Base-by-base conservation (phyloP, 2,113 vertebrate genomes). In the Thamnaconus septentrionalis region DNA sequence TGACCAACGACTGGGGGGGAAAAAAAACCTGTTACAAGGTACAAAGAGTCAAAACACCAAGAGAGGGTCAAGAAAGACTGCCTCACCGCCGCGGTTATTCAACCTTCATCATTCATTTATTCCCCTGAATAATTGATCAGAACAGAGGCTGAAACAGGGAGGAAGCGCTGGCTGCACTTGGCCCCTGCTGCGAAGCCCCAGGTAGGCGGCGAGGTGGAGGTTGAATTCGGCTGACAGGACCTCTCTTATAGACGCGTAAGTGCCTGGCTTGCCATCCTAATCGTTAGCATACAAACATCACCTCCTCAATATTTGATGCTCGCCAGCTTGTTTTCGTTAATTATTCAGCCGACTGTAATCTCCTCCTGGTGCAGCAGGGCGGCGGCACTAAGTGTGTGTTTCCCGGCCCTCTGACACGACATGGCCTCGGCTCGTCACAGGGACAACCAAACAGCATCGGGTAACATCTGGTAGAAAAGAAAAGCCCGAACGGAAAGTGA, bases 281-380 rank as follows among this genome's bases (percentile, higher is more conserved):
- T 88, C 67, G 83, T 87, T 73, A 80, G 83, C 85, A 84, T 88
- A 85, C 85, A 91, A 88, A 90, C 88, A 89, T 89, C 73, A 81
- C 80, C 85, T 82, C 76, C 76, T 90, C 76, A 91, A 91, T 91
- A 90, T 91, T 90, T 91, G 72, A 91, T 91, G 84, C 70, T 83
- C 82, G 83, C 80, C 85, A 85, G 86, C 89, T 90, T 92, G 89
- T 91, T 91, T 90, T 88, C 78, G 81, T 91, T 86, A 91, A 92
- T 92, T 90, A 91, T 90, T 91, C 80, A 91, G 79, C 54, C 70
- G 18, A 70, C 80, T 88, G 86, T 87, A 88, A 89, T 85, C 75
- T 89, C 80, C 83, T 80, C 86, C 81, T 72, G 85, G 76, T 82
- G 69, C 56, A 53, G 54, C 56, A 48, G 73, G 74, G 61, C 74